These are phyloP conservation scores for Pheosia tremula DNA, from an alignment of 2,888 invertebrate species.

Conservation along the genomic window DNA sequence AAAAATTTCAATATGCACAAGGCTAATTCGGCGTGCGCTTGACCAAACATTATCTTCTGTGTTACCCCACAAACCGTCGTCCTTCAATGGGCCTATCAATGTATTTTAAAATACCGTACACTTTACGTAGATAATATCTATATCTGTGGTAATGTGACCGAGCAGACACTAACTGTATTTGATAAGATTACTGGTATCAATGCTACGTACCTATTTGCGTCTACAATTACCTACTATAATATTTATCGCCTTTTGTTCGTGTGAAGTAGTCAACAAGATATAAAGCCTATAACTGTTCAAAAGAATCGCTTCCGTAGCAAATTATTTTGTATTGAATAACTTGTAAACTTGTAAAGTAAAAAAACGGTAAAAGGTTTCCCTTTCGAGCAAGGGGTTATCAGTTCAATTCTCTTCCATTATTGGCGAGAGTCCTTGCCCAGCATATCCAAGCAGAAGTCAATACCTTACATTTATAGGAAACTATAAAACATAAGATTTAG, in stretches of 20 bases:
- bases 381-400: too few species aligned
- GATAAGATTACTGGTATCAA: constrained; percentile 25
- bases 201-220: background rate
- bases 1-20: background rate
- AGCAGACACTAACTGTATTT: constrained; percentile 16
- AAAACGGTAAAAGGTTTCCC: too few species aligned
- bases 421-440: too few species aligned
- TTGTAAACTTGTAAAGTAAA: too few species aligned
- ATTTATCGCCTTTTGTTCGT: background rate
- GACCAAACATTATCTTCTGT: background rate
- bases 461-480: too few species aligned
- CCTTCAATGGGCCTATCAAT: constrained; percentile 2
- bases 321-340: too few species aligned
- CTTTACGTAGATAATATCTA: background rate
- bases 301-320: too few species aligned
- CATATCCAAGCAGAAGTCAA: too few species aligned
- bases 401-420: too few species aligned
- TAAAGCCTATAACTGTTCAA: too few species aligned
- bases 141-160: constrained; percentile 6
- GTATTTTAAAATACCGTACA: background rate
- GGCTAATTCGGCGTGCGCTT: background rate
- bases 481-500: too few species aligned
- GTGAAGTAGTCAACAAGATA: constrained; percentile 1
- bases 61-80: constrained; percentile 4
- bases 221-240: background rate